Evolutionary conservation across 2,113 vertebrate species (phyloP).

Genomic region (Austrofundulus limnaeus): DNA sequence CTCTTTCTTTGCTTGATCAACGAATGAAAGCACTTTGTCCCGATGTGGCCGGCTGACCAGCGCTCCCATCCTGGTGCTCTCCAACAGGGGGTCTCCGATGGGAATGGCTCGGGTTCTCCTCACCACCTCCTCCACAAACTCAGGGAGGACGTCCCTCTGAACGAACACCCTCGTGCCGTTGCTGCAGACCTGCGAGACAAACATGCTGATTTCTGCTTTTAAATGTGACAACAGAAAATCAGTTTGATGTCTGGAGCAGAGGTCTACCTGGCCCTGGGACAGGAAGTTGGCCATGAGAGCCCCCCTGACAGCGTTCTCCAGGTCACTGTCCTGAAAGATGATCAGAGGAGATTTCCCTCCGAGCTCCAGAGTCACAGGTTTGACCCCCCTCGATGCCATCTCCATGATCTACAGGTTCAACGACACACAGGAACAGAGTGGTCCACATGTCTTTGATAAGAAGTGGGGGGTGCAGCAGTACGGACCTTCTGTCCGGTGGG

Average conservation of each 20-base stretch:
- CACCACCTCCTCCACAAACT: conserved; percentile 90
- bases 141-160: conserved; percentile 83
- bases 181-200: conserved; percentile 88
- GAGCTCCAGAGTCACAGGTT: conserved; percentile 93
- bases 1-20: conserved; percentile 87
- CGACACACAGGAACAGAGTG: neutral
- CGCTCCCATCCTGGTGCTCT: conserved; percentile 92
- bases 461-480: neutral
- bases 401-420: conserved; percentile 86
- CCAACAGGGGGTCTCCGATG: conserved; percentile 90
- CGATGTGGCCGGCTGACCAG: conserved; percentile 89
- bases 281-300: conserved; percentile 97
- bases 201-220: no score
- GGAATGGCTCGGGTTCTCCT: conserved; percentile 85
- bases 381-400: conserved; percentile 87
- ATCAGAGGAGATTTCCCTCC: conserved; percentile 96
- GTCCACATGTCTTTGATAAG: neutral
- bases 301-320: conserved; percentile 90
- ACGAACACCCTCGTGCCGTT: conserved; percentile 95
- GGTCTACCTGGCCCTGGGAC: conserved; percentile 90
- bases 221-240: neutral
- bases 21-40: conserved; percentile 87
- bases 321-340: conserved; percentile 87
- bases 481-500: conserved; percentile 89
- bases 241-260: neutral